These are phyloP conservation scores for Acrossocheilus wenchowensis DNA, from an alignment of 2,797 vertebrate genomes.

Conservation along the genomic window DNA sequence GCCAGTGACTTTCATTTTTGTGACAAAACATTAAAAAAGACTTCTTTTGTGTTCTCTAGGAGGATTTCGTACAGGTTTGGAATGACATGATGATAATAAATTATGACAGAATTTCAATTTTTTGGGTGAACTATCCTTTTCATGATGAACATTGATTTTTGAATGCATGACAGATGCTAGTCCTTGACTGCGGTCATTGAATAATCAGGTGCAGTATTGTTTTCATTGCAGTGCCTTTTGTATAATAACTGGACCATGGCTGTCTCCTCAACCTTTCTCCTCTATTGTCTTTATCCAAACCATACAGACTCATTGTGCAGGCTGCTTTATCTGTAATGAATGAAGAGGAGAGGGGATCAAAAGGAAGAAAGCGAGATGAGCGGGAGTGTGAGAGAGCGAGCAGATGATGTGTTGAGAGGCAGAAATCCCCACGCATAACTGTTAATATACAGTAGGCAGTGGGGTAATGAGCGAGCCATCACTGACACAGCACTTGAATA, in stretches of 20 bases:
- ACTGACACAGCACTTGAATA: constrained; percentile 33
- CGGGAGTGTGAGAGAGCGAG: constrained; percentile 41
- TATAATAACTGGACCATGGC: constrained; percentile 12
- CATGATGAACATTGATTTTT: neutral
- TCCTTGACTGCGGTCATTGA: neutral
- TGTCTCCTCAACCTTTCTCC: constrained; percentile 14
- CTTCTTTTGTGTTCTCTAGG: neutral
- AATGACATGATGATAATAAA: neutral
- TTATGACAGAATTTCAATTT: neutral
- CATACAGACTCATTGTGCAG: constrained; percentile 22
- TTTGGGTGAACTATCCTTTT: neutral
- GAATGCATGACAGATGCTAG: neutral
- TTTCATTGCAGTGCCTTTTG: neutral
- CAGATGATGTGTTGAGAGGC: constrained; percentile 55
- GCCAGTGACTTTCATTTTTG: neutral
- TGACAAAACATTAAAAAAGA: neutral
- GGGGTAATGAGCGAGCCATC: constrained; percentile 53
- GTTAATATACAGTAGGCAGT: constrained; percentile 55
- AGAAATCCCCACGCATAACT: constrained; percentile 51
- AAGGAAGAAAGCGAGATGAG: constrained; percentile 28
- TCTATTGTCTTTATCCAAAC: constrained; percentile 36
- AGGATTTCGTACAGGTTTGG: neutral
- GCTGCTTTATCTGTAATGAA: constrained; percentile 46
- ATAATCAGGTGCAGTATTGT: neutral
- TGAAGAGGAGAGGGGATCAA: constrained; percentile 17